Conservation (phyloP, 1,140 invertebrate species). For the Nylanderia fulva region DNA sequence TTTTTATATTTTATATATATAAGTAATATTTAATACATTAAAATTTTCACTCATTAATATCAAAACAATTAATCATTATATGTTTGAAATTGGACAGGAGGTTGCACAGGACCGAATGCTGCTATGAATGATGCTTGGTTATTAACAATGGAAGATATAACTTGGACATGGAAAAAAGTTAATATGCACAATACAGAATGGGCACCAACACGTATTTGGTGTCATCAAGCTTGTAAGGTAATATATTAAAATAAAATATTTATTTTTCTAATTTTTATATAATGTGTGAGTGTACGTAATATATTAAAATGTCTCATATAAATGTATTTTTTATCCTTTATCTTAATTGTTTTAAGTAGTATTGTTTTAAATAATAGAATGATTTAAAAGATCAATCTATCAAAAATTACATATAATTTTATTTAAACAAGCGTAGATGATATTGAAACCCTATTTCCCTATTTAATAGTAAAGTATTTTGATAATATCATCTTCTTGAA, state of each 20-base stretch:
- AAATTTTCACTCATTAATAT: slow-evolving; percentile 65
- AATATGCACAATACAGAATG: slow-evolving; percentile 91
- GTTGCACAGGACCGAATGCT: slow-evolving; percentile 90
- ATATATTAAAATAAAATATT: slow-evolving; percentile 55
- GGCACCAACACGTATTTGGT: slow-evolving; percentile 95
- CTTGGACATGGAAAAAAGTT: slow-evolving; percentile 94
- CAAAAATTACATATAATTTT: too few species aligned
- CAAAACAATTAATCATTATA: neutral
- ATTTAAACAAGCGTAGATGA: too few species aligned
- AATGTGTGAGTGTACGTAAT: too few species aligned
- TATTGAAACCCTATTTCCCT: too few species aligned
- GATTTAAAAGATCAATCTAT: too few species aligned
- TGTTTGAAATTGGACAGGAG: slow-evolving; percentile 83
- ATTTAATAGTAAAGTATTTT: too few species aligned
- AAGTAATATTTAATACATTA: neutral
- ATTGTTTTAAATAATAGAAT: too few species aligned
- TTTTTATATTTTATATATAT: too few species aligned
- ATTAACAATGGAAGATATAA: slow-evolving; percentile 86
- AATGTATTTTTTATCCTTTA: too few species aligned
- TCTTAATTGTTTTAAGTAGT: too few species aligned
- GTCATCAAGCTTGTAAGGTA: slow-evolving; percentile 96
- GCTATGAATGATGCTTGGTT: slow-evolving; percentile 91
- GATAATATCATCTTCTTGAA: too few species aligned
- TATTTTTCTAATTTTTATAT: neutral
- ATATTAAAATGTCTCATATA: too few species aligned